Conservation (phyloP, 2,797 vertebrate species). For the Benthosema pterotum region DNA sequence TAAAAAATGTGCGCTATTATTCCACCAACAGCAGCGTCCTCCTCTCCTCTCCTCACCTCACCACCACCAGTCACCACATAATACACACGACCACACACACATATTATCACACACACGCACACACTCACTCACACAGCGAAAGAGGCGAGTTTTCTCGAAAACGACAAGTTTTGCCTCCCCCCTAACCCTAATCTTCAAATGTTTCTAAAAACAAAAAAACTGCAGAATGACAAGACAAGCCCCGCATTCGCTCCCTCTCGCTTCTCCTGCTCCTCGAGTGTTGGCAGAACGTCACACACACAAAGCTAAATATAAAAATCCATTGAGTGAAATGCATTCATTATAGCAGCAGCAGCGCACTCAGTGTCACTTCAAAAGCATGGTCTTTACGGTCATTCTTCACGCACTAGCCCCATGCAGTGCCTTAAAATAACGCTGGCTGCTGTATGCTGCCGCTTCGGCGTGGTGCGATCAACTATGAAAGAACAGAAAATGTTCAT, state of each 20-base stretch:
- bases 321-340: constrained; percentile 69
- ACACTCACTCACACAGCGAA: too few relatives aligned
- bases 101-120: too few relatives aligned
- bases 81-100: too few relatives aligned
- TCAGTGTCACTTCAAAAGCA: constrained; percentile 57
- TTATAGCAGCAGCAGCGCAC: constrained; percentile 57
- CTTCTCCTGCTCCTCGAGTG: constrained; percentile 33
- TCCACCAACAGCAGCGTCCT: constrained; percentile 31
- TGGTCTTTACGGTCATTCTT: constrained; percentile 52
- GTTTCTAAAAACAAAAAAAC: constrained; percentile 6
- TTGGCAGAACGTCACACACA: constrained; percentile 28
- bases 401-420: constrained; percentile 51
- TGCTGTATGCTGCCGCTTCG: constrained; percentile 4
- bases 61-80: too few relatives aligned
- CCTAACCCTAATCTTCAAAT: constrained; percentile 27
- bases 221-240: constrained; percentile 55
- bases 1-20: constrained; percentile 55
- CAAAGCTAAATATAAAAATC: constrained; percentile 69
- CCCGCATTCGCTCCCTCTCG: constrained; percentile 40
- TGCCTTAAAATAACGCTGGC: constrained; percentile 33
- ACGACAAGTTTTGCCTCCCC: constrained; percentile 57
- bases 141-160: constrained; percentile 21
- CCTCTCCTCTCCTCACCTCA: constrained; percentile 32
- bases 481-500: constrained; percentile 49
- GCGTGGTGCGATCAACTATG: constrained; percentile 22